Evolutionary conservation across 1,140 invertebrate genomes (phyloP).

Genomic region (Metopolophium dirhodum): DNA sequence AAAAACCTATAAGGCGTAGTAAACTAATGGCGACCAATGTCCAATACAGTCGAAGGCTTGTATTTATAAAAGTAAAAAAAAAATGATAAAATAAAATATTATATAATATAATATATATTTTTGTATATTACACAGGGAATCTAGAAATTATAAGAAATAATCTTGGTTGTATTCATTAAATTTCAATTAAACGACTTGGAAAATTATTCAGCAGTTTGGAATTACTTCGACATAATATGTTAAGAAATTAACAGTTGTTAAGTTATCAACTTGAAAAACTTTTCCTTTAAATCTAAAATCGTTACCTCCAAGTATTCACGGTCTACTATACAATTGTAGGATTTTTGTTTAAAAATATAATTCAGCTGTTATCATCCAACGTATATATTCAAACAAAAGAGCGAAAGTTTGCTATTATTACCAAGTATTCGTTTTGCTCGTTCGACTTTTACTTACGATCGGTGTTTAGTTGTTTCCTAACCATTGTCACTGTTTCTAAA

Average conservation of each 20-base stretch:
- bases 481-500: constrained; percentile 46
- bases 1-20: too few relatives aligned
- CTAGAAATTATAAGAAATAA: not conserved
- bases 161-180: not conserved
- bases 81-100: too few relatives aligned
- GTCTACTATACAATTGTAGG: not conserved
- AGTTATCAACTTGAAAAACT: not conserved
- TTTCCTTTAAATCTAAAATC: not conserved
- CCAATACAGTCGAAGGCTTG: too few relatives aligned
- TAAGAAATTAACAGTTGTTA: not conserved
- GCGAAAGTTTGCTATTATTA: constrained; percentile 46
- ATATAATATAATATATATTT: too few relatives aligned
- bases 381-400: constrained; percentile 44
- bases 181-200: not conserved
- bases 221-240: not conserved
- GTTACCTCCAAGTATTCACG: not conserved
- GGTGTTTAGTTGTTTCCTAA: constrained; percentile 38
- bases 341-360: constrained; percentile 46
- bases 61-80: too few relatives aligned
- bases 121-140: not conserved
- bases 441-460: constrained; percentile 51
- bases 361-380: constrained; percentile 24
- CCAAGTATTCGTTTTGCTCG: constrained; percentile 27
- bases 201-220: not conserved
- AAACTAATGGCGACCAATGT: too few relatives aligned